Conservation (phyloP, 2,113 vertebrate species). For the Meles meles region DNA sequence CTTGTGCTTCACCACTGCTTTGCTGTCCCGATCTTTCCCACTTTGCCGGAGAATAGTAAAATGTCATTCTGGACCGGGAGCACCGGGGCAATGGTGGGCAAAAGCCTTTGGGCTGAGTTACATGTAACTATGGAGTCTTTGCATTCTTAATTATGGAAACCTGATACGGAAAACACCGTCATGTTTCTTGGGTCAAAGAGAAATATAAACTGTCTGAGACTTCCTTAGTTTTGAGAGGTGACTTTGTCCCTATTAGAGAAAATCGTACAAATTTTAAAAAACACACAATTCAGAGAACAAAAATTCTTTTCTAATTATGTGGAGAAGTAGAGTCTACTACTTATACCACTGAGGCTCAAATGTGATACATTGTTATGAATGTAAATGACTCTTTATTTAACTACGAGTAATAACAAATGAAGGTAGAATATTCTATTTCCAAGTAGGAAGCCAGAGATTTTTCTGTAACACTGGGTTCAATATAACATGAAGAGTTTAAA, state of each 20-base stretch:
- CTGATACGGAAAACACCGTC: neutral
- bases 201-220: neutral
- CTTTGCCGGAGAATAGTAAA: neutral
- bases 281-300: neutral
- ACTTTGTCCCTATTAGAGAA: constrained; percentile 3
- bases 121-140: neutral
- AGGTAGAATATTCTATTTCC: neutral
- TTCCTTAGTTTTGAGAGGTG: neutral
- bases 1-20: neutral
- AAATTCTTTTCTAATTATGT: neutral
- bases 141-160: neutral
- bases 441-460: neutral
- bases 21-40: neutral
- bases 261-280: neutral
- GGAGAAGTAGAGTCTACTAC: neutral
- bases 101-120: neutral
- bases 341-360: neutral
- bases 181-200: neutral
- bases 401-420: neutral
- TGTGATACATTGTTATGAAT: neutral
- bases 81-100: no score
- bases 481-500: neutral
- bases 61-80: no score
- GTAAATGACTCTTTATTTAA: neutral
- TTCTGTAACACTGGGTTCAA: neutral